Evolutionary conservation across 2,113 vertebrate genomes (phyloP).

Genomic region (Forbesichthys agassizii): DNA sequence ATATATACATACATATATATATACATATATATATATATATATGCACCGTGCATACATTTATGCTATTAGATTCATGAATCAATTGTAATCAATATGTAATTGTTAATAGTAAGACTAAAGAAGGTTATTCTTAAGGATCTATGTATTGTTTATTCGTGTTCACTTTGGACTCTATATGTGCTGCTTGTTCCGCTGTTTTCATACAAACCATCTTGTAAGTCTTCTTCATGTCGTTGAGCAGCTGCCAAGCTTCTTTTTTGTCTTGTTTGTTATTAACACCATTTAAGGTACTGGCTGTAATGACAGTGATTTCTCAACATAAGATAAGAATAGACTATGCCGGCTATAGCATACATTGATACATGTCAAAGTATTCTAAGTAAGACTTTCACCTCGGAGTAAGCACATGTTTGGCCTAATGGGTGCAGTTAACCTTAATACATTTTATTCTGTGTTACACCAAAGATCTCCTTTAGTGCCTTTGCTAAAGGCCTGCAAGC

Average conservation of each 20-base stretch:
- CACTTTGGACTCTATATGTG: slow-evolving; percentile 16
- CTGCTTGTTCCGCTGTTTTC: slow-evolving; percentile 47
- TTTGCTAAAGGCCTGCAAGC: too few species aligned
- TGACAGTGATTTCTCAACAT: slow-evolving; percentile 14
- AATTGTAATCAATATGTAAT: neutral
- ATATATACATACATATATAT: too few species aligned
- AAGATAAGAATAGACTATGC: neutral
- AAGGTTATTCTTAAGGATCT: neutral
- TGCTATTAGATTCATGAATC: neutral
- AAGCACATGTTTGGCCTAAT: too few species aligned
- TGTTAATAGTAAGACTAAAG: neutral
- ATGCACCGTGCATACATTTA: slow-evolving; percentile 9
- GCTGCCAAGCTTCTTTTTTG: slow-evolving; percentile 54
- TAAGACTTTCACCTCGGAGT: too few species aligned
- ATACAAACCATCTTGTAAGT: slow-evolving; percentile 56
- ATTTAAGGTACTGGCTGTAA: slow-evolving; percentile 47
- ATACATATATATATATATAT: neutral
- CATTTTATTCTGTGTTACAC: too few species aligned
- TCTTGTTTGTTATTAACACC: slow-evolving; percentile 35
- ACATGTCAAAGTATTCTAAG: too few species aligned
- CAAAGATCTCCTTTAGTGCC: too few species aligned
- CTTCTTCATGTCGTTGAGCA: slow-evolving; percentile 65
- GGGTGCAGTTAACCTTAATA: too few species aligned
- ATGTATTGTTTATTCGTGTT: neutral
- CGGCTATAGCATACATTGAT: too few species aligned